phyloP scores from a whole-genome alignment of 2,113 vertebrate species.

The Ceyx cyanopectus region DNA sequence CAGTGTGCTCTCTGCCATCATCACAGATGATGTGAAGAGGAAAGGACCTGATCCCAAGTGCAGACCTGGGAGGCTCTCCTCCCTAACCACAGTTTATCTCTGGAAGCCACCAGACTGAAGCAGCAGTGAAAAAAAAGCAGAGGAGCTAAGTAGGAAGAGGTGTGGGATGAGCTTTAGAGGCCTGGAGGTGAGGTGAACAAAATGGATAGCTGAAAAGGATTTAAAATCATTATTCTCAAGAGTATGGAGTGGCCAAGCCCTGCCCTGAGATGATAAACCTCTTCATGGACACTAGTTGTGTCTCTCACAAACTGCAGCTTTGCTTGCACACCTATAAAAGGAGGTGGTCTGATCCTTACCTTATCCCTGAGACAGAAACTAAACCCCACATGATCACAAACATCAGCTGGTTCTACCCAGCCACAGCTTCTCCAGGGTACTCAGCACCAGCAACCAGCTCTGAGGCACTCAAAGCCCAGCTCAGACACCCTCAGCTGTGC shows the following conservation, averaged over 20 bases:
- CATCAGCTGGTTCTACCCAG: neutral
- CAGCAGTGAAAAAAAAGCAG: neutral
- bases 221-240: neutral
- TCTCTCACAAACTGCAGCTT: neutral
- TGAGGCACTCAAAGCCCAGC: neutral
- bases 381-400: neutral
- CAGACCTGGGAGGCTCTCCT: neutral
- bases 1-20: neutral
- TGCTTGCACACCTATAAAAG: neutral
- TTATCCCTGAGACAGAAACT: neutral
- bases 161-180: neutral
- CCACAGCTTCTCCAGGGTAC: neutral
- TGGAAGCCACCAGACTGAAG: neutral
- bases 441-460: neutral
- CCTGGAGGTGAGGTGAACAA: neutral
- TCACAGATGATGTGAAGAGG: neutral
- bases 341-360: neutral
- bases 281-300: neutral
- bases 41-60: neutral
- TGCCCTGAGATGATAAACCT: neutral
- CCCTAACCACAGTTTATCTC: neutral
- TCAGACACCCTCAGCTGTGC: accelerated
- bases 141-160: neutral
- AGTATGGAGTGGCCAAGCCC: neutral
- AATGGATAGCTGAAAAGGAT: neutral